These are phyloP conservation scores for Semnornis frantzii DNA, from an alignment of 2,113 vertebrate genomes.

Conservation along the genomic window DNA sequence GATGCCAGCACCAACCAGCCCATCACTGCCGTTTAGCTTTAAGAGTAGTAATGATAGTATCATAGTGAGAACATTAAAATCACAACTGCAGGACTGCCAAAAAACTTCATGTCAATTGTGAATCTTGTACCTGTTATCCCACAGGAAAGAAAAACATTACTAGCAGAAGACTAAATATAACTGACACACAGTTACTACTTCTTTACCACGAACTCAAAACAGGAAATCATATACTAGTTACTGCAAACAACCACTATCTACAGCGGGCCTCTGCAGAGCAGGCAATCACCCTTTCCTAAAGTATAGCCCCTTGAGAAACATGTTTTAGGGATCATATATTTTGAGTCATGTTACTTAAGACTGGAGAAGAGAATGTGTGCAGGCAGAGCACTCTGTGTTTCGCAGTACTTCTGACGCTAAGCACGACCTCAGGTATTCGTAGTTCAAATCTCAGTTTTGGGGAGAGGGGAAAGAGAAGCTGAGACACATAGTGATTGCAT, in stretches of 20 bases:
- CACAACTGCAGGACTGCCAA: background rate
- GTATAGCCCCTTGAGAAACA: background rate
- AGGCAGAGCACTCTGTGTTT: background rate
- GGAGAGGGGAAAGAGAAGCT: background rate
- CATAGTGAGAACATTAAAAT: background rate
- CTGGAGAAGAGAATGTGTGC: background rate
- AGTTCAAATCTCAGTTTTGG: background rate
- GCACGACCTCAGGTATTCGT: background rate
- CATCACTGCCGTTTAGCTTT: background rate
- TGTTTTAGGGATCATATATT: background rate
- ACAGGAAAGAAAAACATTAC: background rate
- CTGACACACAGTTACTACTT: background rate
- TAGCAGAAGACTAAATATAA: background rate
- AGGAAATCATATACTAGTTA: slow-evolving; percentile 34
- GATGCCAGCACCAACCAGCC: background rate
- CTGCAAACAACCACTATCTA: slow-evolving; percentile 1
- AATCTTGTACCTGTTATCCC: background rate
- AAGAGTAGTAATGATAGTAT: background rate
- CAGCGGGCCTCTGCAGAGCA: background rate
- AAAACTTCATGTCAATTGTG: background rate
- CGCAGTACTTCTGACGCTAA: background rate
- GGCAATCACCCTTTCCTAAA: background rate
- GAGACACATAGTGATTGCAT: background rate
- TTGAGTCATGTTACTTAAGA: background rate
- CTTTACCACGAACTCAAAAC: background rate